Evolutionary conservation across 2,888 invertebrate species (phyloP), one percentile per base, ranked within the genome.

Genomic region (Iselma pallidipennis): DNA sequence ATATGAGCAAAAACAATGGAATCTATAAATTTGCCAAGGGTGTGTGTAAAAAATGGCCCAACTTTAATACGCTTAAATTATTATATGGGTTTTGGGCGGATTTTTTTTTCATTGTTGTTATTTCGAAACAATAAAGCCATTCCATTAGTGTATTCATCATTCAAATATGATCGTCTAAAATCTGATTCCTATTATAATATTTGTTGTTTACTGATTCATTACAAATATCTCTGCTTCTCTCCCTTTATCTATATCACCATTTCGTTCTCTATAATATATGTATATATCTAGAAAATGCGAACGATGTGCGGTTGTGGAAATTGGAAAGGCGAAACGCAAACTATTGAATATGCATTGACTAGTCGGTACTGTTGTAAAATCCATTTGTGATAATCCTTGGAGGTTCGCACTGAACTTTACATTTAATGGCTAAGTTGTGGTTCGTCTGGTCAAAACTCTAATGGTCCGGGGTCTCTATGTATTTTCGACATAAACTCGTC

Each of bases 381-480:
- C 74, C 75, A 75, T 76, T 76, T 75, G 71, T 71, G 66, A 72
- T 76, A 76, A 76, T 76, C 76, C 74, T 72, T 70, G 68, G 74
- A 72, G 75, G 74, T 71, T 72, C 68, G 59, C 57, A 64, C 59
- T 57, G 59, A 71, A 71, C 70, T 72, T 71, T 70, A 68, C 67
- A 65, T 72, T 73, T 74, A 74, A 73, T 73, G 74, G 73, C 72
- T 69, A 74, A 72, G 72, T 72, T 71, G 71, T 51, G 71, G 71
- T 59, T 57, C 51, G 63, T 61, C 65, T 59, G 67, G 65, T 68
- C 69, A 66, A 54, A 66, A 62, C 68, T 61, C 60, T 71, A 71
- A 71, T 69, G 67, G 68, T 58, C 52, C 7, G 9, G 1, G 10
- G 52, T 59, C 55, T 59, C 59, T 45, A 61, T 12, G 10, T 29